Base-by-base conservation (phyloP, 1,140 invertebrate genomes). In the Rhyacophila brunnea region DNA sequence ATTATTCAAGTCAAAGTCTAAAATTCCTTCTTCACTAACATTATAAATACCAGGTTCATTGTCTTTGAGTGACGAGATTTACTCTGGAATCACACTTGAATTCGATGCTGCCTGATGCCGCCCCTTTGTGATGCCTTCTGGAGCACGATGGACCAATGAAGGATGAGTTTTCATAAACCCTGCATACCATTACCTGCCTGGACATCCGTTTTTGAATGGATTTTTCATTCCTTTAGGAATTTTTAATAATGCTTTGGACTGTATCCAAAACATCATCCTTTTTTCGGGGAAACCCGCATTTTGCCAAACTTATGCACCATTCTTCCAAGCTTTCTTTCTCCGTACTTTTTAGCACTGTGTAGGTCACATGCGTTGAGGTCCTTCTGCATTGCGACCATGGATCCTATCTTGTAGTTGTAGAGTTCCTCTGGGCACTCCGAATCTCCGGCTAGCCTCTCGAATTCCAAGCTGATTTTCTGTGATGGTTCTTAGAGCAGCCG, bases 91-190 rank as follows among this genome's bases (percentile, higher is more conserved):
- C n/a, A n/a, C n/a, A n/a, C n/a, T n/a, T n/a, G n/a, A n/a, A n/a
- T n/a, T n/a, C n/a, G n/a, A n/a, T n/a, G n/a, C n/a, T n/a, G n/a
- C n/a, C n/a, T n/a, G n/a, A n/a, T n/a, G n/a, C 38, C 38, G 38
- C 38, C 38, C 38, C 38, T 40, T 40, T 10, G 38, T 40, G 38
- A 40, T 40, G n/a, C 38, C 38, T 40, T 40, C 38, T 40, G 38
- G 38, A 13, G 15, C 38, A 40, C 38, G 38, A 40, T 40, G 38
- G 15, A 40, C 38, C 38, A 10, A 40, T n/a, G 38, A 40, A 13
- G 38, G 38, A 40, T 40, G n/a, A 13, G n/a, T 40, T 40, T 40
- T 40, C 38, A 40, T 40, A 40, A 40, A 40, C 15, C 38, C 38
- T 40, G n/a, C 38, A 15, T 40, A 40, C 38, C 38, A 40, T 15